These are phyloP conservation scores for Xanthostigma xanthostigma DNA, from an alignment of 2,888 invertebrate genomes.

Conservation along the genomic window DNA sequence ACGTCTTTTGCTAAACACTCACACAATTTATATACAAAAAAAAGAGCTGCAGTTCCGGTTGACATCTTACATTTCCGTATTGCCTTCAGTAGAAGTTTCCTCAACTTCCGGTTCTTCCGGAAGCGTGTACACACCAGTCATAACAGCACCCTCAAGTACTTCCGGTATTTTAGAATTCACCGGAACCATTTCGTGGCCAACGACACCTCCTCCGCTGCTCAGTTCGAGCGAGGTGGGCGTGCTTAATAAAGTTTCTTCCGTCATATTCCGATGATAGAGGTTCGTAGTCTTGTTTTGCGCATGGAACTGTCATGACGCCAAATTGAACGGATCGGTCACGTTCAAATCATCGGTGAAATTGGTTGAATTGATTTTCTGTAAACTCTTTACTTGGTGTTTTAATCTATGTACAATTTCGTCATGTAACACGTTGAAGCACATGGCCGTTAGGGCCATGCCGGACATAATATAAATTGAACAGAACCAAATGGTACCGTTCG, in stretches of 20 bases:
- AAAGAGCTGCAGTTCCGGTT: background rate
- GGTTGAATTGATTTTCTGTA: conserved; percentile 43
- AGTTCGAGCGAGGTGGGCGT: conserved; percentile 32
- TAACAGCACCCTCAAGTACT: conserved; percentile 26
- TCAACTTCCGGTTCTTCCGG: conserved; percentile 40
- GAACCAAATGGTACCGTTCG: conserved; percentile 69
- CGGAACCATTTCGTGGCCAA: conserved; percentile 27
- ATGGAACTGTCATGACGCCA: conserved; percentile 62
- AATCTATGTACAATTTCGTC: conserved; percentile 76
- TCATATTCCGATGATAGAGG: conserved; percentile 41
- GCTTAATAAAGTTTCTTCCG: conserved; percentile 39
- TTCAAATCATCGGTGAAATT: conserved; percentile 46
- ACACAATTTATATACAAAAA: background rate
- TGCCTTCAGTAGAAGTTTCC: conserved; percentile 30
- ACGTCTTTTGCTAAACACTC: background rate
- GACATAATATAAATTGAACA: conserved; percentile 77
- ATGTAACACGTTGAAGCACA: conserved; percentile 82
- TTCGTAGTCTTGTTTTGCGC: conserved; percentile 35
- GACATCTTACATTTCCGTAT: conserved; percentile 24
- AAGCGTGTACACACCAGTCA: conserved; percentile 38
- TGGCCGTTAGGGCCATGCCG: conserved; percentile 75
- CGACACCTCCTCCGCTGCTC: background rate
- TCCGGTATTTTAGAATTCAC: conserved; percentile 23
- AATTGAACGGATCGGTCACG: conserved; percentile 46
- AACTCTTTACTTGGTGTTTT: conserved; percentile 46